These are phyloP conservation scores for Bagarius yarrelli DNA, from an alignment of 2,113 vertebrate species.

Conservation along the genomic window DNA sequence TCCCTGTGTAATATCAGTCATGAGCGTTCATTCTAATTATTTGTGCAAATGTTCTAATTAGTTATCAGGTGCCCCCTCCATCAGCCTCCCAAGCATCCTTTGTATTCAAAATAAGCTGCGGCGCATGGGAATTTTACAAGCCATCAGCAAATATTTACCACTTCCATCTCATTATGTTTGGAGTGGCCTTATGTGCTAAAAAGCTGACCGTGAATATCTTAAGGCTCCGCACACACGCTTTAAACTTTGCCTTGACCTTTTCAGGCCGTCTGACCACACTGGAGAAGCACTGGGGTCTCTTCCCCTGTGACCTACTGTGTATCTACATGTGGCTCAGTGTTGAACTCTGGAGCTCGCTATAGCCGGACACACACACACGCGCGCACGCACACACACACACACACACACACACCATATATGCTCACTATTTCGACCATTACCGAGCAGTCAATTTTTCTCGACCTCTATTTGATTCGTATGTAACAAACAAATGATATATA, in stretches of 20 bases:
- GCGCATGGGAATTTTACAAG: slow-evolving; percentile 72
- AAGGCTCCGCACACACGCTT: slow-evolving; percentile 67
- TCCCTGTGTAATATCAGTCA: slow-evolving; percentile 78
- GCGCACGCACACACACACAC: slow-evolving; percentile 38
- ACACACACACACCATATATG: slow-evolving; percentile 31
- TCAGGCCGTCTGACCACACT: slow-evolving; percentile 46
- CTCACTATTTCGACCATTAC: slow-evolving; percentile 21
- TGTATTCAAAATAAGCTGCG: slow-evolving; percentile 78
- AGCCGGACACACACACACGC: slow-evolving; percentile 20
- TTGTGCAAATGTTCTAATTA: slow-evolving; percentile 81
- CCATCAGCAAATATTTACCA: slow-evolving; percentile 82
- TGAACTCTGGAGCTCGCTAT: slow-evolving; percentile 29
- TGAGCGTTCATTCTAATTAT: slow-evolving; percentile 80
- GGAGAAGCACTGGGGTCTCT: slow-evolving; percentile 40
- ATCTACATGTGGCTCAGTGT: slow-evolving; percentile 41
- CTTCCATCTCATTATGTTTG: slow-evolving; percentile 75
- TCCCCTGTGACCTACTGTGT: slow-evolving; percentile 42
- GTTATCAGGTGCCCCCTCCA: slow-evolving; percentile 72
- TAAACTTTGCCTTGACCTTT: slow-evolving; percentile 78
- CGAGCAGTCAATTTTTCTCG: slow-evolving; percentile 56
- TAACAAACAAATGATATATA: slow-evolving; percentile 69
- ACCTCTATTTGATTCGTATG: slow-evolving; percentile 46
- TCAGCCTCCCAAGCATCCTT: slow-evolving; percentile 72
- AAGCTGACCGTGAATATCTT: slow-evolving; percentile 81
- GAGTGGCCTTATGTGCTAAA: slow-evolving; percentile 64